Percentiles rank a stretch among this genome's conserved stretches.
Evolutionary conservation across 2,797 vertebrate species (phyloP).

Genomic region (Neoniphon sammara): DNA sequence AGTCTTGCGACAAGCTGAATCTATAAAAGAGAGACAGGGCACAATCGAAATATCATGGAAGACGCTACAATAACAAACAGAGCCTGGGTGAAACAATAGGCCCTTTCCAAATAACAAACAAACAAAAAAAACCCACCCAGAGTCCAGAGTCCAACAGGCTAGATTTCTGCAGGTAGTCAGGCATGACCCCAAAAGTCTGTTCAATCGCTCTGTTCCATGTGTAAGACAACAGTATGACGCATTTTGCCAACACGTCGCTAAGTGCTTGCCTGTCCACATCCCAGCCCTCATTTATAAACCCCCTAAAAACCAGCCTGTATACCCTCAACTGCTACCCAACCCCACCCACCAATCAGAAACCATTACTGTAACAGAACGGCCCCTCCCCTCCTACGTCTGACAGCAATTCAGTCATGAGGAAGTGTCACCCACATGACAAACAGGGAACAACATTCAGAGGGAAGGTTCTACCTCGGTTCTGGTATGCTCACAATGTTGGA

Average conservation of each 20-base stretch:
- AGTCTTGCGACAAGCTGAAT: slow-evolving; percentile 11
- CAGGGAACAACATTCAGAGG: not conserved
- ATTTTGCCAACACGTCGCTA: too few species aligned
- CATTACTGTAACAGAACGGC: not conserved
- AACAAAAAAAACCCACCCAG: not conserved
- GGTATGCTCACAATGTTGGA: not conserved
- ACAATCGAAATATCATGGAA: slow-evolving; percentile 45
- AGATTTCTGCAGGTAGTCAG: not conserved
- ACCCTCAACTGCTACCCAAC: not conserved
- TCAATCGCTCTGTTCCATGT: not conserved
- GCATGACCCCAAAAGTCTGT: not conserved
- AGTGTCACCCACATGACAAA: not conserved
- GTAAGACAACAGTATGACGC: not conserved
- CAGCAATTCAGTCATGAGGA: not conserved
- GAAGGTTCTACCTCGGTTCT: not conserved
- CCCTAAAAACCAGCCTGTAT: not conserved
- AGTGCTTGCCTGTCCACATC: not conserved
- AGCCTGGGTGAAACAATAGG: not conserved
- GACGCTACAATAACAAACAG: slow-evolving; percentile 32
- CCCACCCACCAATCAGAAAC: not conserved
- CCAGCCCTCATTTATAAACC: not conserved
- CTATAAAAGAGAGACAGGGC: slow-evolving; percentile 6
- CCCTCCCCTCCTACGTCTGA: not conserved
- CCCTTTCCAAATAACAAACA: not conserved
- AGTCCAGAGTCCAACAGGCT: not conserved